Conservation (phyloP, 2,797 vertebrate genomes). For the Malurus leucopterus region DNA sequence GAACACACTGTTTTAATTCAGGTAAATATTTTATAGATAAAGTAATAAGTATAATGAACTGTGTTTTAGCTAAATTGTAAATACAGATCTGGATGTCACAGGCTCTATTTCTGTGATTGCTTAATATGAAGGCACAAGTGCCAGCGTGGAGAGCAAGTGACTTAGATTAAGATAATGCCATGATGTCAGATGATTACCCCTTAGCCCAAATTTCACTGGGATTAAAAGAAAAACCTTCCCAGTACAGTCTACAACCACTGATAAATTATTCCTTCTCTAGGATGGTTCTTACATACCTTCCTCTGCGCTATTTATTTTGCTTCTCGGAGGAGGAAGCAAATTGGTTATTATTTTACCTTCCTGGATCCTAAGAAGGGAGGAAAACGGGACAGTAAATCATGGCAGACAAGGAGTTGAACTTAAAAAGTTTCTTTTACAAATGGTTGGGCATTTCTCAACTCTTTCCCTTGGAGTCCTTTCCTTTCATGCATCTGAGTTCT, state of each 20-base stretch:
- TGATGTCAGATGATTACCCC: background rate
- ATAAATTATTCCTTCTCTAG: background rate
- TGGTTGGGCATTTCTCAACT: background rate
- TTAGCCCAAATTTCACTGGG: background rate
- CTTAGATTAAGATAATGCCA: conserved; percentile 6
- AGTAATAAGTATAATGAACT: background rate
- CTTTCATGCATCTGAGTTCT: background rate
- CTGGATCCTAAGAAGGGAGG: background rate
- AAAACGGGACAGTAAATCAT: background rate
- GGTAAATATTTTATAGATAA: background rate
- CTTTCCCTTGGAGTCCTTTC: background rate
- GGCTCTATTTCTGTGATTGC: background rate
- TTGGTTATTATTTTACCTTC: background rate
- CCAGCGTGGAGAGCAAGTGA: conserved; percentile 28
- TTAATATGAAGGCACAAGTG: background rate
- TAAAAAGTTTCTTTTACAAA: background rate
- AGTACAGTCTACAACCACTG: background rate
- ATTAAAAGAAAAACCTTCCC: background rate
- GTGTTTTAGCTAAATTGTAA: background rate
- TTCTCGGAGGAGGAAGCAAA: background rate
- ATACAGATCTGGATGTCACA: background rate
- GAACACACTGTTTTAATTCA: background rate
- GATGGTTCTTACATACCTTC: background rate
- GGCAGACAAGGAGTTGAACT: background rate
- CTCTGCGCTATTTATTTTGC: background rate